Evolutionary conservation across 2,113 vertebrate genomes (phyloP).

Genomic region (Crypturellus undulatus): DNA sequence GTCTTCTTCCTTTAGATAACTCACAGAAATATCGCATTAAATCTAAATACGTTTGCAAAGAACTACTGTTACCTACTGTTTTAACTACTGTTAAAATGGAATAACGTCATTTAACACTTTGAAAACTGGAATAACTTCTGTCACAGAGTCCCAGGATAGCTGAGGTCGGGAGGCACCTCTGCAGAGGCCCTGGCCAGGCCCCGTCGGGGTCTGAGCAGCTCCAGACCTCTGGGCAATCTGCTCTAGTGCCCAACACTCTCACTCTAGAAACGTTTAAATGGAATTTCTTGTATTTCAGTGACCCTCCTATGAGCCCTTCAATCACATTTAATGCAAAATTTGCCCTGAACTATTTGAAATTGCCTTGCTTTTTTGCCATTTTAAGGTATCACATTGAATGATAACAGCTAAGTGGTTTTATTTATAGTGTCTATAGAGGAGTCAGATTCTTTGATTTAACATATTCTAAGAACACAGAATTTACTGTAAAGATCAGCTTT

Average conservation of each 20-base stretch:
- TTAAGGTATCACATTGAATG: background rate
- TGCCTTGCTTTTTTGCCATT: background rate
- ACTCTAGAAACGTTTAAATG: background rate
- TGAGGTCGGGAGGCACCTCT: background rate
- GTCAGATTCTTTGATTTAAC: background rate
- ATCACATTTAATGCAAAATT: background rate
- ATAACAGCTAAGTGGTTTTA: background rate
- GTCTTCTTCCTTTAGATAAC: background rate
- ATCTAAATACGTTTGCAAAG: background rate
- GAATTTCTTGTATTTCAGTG: background rate
- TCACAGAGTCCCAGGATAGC: background rate
- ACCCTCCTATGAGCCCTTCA: background rate
- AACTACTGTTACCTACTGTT: background rate
- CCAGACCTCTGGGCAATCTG: background rate
- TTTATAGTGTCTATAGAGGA: background rate
- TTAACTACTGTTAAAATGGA: background rate
- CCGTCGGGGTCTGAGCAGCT: background rate
- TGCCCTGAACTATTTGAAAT: constrained; percentile 21
- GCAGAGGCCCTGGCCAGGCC: background rate
- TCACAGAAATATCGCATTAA: background rate
- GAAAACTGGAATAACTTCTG: constrained; percentile 1
- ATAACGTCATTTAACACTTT: background rate
- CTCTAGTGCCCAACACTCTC: background rate
- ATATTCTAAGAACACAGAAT: background rate
- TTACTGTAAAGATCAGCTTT: background rate